A percentile compares a stretch with the other conserved stretches of the same genome.
Evolutionary conservation across 1,140 invertebrate species (phyloP).

Genomic region (Hyphantria cunea): DNA sequence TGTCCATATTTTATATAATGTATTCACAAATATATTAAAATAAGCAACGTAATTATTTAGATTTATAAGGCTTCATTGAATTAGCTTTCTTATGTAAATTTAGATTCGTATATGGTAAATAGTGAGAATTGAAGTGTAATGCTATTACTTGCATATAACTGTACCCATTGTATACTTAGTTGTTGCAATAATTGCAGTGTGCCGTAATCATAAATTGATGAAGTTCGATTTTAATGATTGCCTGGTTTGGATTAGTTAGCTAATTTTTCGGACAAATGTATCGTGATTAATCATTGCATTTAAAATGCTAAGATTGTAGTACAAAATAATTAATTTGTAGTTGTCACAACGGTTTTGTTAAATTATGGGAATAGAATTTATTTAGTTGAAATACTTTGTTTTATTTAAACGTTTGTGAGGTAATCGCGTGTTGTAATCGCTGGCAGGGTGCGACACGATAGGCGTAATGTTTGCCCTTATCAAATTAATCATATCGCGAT

Average conservation of each 20-base stretch:
- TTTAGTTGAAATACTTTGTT: slow-evolving; percentile 54
- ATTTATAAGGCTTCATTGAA: no score
- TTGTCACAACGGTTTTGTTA: slow-evolving; percentile 52
- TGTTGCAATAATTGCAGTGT: no score
- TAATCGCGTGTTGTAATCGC: slow-evolving; percentile 28
- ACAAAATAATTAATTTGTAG: slow-evolving; percentile 50
- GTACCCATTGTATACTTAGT: no score
- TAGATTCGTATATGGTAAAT: no score
- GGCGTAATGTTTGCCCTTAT: slow-evolving; percentile 47
- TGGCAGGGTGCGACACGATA: slow-evolving; percentile 30
- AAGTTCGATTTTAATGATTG: no score
- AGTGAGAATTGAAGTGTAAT: no score
- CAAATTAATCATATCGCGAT: slow-evolving; percentile 54
- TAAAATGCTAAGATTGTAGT: slow-evolving; percentile 43
- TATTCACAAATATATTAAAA: no score
- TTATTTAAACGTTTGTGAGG: slow-evolving; percentile 39
- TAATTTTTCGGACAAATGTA: slow-evolving; percentile 21
- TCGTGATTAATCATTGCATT: slow-evolving; percentile 28
- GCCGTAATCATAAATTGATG: no score
- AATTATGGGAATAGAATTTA: slow-evolving; percentile 55
- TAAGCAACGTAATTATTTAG: no score
- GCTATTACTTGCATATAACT: no score
- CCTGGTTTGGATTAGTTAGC: slow-evolving; percentile 5
- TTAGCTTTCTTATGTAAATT: no score
- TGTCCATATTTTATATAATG: no score